Evolutionary conservation across 2,797 vertebrate genomes (phyloP).

Genomic region (Acanthornis magna): DNA sequence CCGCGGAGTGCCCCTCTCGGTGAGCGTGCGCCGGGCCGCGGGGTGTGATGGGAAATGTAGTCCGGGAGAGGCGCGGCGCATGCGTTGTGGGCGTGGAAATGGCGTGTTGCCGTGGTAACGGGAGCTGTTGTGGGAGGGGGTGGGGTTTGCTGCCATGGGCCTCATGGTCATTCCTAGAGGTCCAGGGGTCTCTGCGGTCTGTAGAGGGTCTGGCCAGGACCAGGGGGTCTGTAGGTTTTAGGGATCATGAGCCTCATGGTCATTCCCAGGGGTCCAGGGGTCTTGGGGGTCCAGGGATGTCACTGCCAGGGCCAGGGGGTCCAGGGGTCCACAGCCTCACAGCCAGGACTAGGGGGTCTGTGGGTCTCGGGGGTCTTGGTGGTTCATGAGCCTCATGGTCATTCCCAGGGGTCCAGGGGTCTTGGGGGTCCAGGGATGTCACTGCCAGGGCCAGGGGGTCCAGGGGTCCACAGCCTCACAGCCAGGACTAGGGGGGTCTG

Average conservation of each 20-base stretch:
- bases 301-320: background rate
- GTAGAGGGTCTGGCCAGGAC: no score
- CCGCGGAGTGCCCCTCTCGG: accelerated
- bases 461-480: no score
- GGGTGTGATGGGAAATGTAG: background rate
- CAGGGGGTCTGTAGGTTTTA: no score
- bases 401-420: background rate
- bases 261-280: background rate
- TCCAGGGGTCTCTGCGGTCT: no score
- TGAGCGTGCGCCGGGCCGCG: background rate
- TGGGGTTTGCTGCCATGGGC: background rate
- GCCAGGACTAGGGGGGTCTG: no score
- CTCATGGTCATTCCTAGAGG: no score
- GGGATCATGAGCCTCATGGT: background rate
- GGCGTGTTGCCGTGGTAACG: background rate
- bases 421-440: background rate
- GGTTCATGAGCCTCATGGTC: background rate
- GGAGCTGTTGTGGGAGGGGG: background rate
- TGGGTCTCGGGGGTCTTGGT: background rate
- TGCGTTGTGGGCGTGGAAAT: background rate
- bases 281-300: background rate
- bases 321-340: background rate
- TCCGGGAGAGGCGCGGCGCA: background rate
- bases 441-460: background rate
- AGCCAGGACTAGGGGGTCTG: background rate